Conservation (phyloP, 1,140 invertebrate species). For the Drosophila ohnishii region DNA sequence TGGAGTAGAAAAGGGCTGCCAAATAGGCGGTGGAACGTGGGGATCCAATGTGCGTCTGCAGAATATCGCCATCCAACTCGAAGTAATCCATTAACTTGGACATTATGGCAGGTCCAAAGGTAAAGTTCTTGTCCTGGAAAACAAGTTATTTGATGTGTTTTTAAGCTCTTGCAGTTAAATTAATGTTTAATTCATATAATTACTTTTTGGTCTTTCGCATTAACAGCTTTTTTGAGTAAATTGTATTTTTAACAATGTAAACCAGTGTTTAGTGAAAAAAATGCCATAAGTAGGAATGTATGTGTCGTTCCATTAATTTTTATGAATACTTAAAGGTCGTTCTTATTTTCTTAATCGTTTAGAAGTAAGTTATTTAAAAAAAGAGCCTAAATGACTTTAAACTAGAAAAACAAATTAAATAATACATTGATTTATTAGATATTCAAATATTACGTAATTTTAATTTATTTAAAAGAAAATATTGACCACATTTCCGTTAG, state of each 20-base stretch:
- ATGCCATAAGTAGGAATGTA: too few species aligned
- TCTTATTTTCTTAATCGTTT: not conserved
- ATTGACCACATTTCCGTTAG: not conserved
- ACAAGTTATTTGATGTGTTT: too few species aligned
- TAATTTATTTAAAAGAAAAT: not conserved
- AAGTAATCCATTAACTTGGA: constrained; percentile 86
- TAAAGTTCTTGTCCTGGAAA: constrained; percentile 88
- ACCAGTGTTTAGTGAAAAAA: not conserved
- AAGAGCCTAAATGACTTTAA: not conserved
- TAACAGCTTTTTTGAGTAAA: not conserved
- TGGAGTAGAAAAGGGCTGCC: constrained; percentile 86
- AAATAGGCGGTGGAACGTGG: constrained; percentile 90
- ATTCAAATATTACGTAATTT: not conserved
- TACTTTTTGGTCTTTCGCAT: constrained; percentile 4
- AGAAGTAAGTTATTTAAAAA: not conserved
- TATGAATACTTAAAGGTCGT: not conserved
- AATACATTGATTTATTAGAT: not conserved
- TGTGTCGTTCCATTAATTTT: not conserved
- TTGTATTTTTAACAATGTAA: not conserved
- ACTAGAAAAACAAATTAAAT: not conserved
- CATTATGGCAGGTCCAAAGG: constrained; percentile 88
- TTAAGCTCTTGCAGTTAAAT: too few species aligned
- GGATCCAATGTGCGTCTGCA: constrained; percentile 89
- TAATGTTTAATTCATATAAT: not conserved
- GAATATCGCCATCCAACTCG: constrained; percentile 86